A percentile compares a stretch with the other conserved stretches of the same genome.
These are phyloP conservation scores for Nomada ruficornis DNA, from an alignment of 2,888 invertebrate species.

Conservation along the genomic window DNA sequence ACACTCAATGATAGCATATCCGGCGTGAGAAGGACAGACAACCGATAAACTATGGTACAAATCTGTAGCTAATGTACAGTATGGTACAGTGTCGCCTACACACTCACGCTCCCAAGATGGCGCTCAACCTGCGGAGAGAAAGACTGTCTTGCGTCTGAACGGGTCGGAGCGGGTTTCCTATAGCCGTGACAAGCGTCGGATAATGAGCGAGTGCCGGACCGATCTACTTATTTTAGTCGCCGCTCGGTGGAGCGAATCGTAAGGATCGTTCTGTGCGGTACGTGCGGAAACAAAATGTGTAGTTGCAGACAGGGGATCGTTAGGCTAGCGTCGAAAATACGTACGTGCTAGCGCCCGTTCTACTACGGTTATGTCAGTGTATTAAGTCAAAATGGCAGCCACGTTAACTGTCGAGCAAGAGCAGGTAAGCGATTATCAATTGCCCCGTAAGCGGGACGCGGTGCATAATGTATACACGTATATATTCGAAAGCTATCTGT, in stretches of 20 bases:
- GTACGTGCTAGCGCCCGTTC: constrained; percentile 42
- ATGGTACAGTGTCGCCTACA: constrained; percentile 52
- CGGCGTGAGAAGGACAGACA: constrained; percentile 56
- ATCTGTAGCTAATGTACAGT: constrained; percentile 40
- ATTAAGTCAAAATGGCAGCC: constrained; percentile 87
- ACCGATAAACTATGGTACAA: constrained; percentile 52
- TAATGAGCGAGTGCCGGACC: constrained; percentile 53
- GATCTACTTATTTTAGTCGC: constrained; percentile 37
- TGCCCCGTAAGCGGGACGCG: background rate
- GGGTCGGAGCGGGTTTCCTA: constrained; percentile 28
- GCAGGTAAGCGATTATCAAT: constrained; percentile 87
- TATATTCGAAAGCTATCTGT: background rate
- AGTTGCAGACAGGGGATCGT: constrained; percentile 29
- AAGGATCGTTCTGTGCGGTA: constrained; percentile 35
- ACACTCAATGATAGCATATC: constrained; percentile 59
- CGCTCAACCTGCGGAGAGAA: constrained; percentile 61
- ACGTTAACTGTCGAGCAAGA: constrained; percentile 91
- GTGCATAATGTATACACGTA: background rate
- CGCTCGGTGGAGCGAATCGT: constrained; percentile 13
- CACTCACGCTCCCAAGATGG: constrained; percentile 61
- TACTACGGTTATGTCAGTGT: constrained; percentile 62
- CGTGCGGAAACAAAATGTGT: constrained; percentile 48
- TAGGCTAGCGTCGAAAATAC: constrained; percentile 45
- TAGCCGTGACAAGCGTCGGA: constrained; percentile 43
- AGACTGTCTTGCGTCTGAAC: constrained; percentile 62